Base-by-base conservation (phyloP, 2,113 vertebrate genomes). In the Hemiscyllium ocellatum region DNA sequence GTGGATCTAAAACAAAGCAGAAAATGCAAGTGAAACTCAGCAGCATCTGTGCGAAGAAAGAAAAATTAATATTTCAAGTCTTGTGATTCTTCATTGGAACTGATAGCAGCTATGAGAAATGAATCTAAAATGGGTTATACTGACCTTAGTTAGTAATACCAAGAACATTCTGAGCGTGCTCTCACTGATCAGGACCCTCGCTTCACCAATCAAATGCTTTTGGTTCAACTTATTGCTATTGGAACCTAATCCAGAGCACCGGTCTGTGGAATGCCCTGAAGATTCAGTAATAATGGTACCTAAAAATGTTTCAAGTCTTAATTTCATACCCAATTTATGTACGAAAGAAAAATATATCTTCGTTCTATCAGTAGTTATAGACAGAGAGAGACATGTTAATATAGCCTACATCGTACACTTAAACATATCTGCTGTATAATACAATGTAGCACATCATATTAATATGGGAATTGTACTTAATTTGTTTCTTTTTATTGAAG, bases 261-360 rank as follows among this genome's bases (percentile, higher is more conserved):
- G 89, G 89, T 42, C n/a, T 37, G 89, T 93, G 33, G 56, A 66
- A 37, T 22, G 33, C 5, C 89, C n/a, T 65, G 87, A 56, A 91
- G 52, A 65, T 91, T 91, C 61, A 93, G 66, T 93, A 66, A 61
- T 37, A 66, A 93, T 10, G n/a, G 66, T 37, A 24, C 2, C 89
- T 5, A 66, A 93, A 66, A 93, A 66, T 66, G 33, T 66, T 66
- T 66, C 61, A 93, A 93, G 66, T 93, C 61, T 68, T 93, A 93
- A 93, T 93, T 66, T 68, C n/a, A 65, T 93, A 66, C 89, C 89
- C 66, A 68, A 93, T 93, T 93, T 66, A 93, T 61, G 19, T 91
- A 61, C 20, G 68, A 93, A 93, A 37, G 33, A 66, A 37, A 61
- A 68, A 93, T 42, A 93, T 68, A 66, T 42, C 4, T 91, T 91